Evolutionary conservation across 2,113 vertebrate genomes (phyloP), one percentile per base, ranked within the genome.

Genomic region (Apeltes quadracus): DNA sequence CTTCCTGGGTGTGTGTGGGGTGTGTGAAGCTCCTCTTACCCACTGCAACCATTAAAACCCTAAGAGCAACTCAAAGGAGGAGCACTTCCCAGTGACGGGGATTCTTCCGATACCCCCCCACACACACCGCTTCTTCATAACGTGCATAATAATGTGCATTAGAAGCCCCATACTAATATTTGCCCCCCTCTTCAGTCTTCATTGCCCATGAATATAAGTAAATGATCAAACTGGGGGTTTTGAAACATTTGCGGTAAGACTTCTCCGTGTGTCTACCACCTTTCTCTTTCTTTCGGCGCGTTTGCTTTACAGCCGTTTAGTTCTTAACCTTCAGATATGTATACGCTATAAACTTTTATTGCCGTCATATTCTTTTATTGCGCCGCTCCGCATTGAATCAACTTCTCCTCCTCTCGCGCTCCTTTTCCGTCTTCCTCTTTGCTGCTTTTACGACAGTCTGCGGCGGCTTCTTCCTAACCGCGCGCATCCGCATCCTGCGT

Each of bases 301-400:
- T 97, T 98, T 98, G 95, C 94, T 96, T 98, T 97, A 96, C 95
- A 97, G 95, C 95, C 95, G 94, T 95, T 97, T 95, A 95, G 95
- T 97, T 96, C 96, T 96, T 96, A 97, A 97, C 96, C 96, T 98
- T 97, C 96, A 96, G 93, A 97, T 96, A 97, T 98, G 94, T 97
- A 96, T 97, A 97, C 96, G 94, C 97, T 95, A 98, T 99, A 99
- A 99, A 99, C 92, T 97, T 99, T 99, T 98, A 99, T 96, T 94
- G 95, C 95, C 93, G 95, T 97, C 97, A 97, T 99, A 98, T 98
- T 96, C 94, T 98, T 99, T 99, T 99, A 99, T 95, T 94, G 95
- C 96, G 82, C 94, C 92, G 75, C 95, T 91, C 93, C 89, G 94
- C 95, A 87, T 89, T 93, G 94, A 90, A 94, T 96, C 94, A 95